Conservation (phyloP, 1,140 invertebrate genomes). For the Bombus polaris region DNA sequence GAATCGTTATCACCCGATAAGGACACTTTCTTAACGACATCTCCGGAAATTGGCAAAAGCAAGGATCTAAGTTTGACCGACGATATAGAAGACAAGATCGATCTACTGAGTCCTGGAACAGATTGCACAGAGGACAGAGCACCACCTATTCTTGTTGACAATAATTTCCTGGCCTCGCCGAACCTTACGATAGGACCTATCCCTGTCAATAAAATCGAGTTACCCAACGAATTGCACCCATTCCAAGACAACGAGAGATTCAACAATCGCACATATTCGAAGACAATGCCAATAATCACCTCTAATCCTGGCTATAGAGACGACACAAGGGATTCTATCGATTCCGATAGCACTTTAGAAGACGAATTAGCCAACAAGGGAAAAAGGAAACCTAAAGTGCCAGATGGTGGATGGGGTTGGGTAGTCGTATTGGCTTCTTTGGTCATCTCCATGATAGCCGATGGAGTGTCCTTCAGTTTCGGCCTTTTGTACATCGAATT, state of each 20-base stretch:
- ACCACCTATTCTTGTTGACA: conserved; percentile 10
- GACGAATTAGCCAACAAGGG: background rate
- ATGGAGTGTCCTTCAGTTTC: conserved; percentile 96
- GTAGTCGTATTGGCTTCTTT: conserved; percentile 93
- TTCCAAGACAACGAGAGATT: conserved; percentile 16
- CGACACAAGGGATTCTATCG: conserved; percentile 36
- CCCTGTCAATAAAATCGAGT: conserved; percentile 32
- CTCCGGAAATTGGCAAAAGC: conserved; percentile 70
- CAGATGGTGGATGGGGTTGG: conserved; percentile 93
- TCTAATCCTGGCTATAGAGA: conserved; percentile 46
- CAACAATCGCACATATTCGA: background rate
- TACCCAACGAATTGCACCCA: conserved; percentile 26
- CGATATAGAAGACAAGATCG: conserved; percentile 53
- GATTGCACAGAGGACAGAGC: conserved; percentile 58
- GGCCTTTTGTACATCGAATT: conserved; percentile 95
- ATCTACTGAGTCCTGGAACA: conserved; percentile 55
- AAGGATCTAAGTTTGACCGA: conserved; percentile 66
- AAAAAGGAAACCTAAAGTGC: conserved; percentile 83
- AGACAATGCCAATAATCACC: conserved; percentile 28
- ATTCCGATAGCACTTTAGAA: conserved; percentile 25
- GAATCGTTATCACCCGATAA: conserved; percentile 78
- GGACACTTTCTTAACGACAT: conserved; percentile 82
- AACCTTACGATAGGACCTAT: conserved; percentile 53
- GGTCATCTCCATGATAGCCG: conserved; percentile 95
- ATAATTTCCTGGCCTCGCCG: conserved; percentile 42